Evolutionary conservation across 2,797 vertebrate genomes (phyloP).

Genomic region (Coendou prehensilis): DNA sequence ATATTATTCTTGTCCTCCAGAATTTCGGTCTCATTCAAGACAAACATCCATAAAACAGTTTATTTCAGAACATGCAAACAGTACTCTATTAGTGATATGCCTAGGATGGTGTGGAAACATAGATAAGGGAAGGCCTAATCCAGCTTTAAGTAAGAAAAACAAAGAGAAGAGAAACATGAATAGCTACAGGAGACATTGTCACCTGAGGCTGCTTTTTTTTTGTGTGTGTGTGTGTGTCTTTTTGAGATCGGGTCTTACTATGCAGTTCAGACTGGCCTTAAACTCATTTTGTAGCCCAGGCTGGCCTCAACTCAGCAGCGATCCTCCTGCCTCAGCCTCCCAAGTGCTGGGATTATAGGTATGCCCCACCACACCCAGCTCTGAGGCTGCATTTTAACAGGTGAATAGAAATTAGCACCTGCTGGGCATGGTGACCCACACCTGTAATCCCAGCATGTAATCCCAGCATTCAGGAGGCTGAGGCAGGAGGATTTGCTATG

Average conservation of each 20-base stretch:
- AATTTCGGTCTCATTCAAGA: background rate
- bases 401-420: background rate
- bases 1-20: constrained; percentile 26
- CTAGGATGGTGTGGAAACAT: background rate
- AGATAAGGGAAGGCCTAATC: background rate
- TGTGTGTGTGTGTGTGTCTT: too few relatives aligned
- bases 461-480: background rate
- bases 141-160: background rate
- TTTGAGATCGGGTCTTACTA: background rate
- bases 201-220: background rate
- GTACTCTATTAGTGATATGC: background rate
- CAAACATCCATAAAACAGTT: background rate
- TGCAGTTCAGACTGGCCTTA: background rate
- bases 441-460: background rate
- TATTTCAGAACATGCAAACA: background rate
- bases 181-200: background rate
- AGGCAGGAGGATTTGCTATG: background rate
- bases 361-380: background rate
- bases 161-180: background rate
- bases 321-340: background rate
- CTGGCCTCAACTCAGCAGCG: background rate
- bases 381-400: background rate
- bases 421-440: background rate
- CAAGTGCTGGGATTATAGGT: background rate
- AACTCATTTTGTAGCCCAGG: too few relatives aligned